These are phyloP conservation scores for Tinea pellionella DNA, from an alignment of 2,888 invertebrate species.

Conservation along the genomic window DNA sequence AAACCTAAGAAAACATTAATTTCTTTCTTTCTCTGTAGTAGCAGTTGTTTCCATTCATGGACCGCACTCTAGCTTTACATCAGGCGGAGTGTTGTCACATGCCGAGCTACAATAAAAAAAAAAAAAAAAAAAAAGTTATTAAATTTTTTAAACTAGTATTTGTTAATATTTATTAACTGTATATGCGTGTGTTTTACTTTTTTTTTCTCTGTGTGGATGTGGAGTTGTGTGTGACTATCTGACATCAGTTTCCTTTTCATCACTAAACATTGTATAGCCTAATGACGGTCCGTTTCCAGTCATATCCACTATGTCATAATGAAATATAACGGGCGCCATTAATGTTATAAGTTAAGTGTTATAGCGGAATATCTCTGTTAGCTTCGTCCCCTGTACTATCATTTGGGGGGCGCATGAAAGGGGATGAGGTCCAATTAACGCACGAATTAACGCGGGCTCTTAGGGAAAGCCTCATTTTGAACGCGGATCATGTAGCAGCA, in stretches of 20 bases:
- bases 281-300: not conserved
- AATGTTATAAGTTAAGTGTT: slow-evolving; percentile 5
- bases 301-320: not conserved
- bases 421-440: slow-evolving; percentile 20
- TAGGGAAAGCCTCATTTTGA: slow-evolving; percentile 20
- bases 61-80: no score
- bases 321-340: not conserved
- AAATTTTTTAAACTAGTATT: no score
- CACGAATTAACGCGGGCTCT: slow-evolving; percentile 20
- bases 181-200: no score
- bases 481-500: slow-evolving; percentile 21
- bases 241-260: not conserved
- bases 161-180: no score
- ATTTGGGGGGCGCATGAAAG: not conserved
- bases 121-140: no score
- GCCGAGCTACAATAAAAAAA: no score
- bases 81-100: no score
- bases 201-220: no score
- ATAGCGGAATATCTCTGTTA: not conserved
- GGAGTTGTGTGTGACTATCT: no score
- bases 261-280: not conserved
- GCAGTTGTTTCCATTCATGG: no score
- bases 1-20: no score
- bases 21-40: no score
- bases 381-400: not conserved